phyloP scores from a whole-genome alignment of 2,113 vertebrate genomes.

The Lanius collurio region DNA sequence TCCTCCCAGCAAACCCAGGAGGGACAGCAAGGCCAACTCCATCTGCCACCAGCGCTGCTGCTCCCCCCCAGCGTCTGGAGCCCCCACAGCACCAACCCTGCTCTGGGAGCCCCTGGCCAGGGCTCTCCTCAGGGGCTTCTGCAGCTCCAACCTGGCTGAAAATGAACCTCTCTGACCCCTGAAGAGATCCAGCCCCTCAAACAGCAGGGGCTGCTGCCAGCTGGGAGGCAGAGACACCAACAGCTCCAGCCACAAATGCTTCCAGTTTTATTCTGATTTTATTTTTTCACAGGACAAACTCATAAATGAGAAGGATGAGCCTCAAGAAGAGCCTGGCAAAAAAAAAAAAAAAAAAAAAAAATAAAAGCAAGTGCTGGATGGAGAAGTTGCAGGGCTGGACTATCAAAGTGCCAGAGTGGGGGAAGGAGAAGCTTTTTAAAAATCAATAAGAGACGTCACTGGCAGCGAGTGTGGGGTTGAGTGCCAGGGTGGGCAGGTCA shows the following conservation, averaged over 20 bases:
- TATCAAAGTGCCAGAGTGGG: neutral
- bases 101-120: neutral
- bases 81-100: neutral
- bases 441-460: constrained; percentile 31
- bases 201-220: neutral
- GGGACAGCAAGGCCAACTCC: neutral
- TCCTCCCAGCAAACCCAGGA: neutral
- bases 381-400: neutral
- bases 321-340: neutral
- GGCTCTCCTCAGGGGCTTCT: neutral
- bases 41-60: neutral
- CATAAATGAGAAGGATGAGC: neutral
- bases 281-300: neutral
- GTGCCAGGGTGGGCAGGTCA: neutral
- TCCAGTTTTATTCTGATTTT: neutral
- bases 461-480: neutral
- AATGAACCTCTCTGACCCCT: neutral
- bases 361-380: neutral
- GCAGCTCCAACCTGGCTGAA: neutral
- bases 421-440: constrained; percentile 38
- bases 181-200: neutral
- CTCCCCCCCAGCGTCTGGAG: neutral
- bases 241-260: neutral
- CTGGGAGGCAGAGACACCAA: neutral
- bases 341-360: neutral